Evolutionary conservation across 1,140 invertebrate genomes (phyloP).

Genomic region (Brachionus koreanus): DNA sequence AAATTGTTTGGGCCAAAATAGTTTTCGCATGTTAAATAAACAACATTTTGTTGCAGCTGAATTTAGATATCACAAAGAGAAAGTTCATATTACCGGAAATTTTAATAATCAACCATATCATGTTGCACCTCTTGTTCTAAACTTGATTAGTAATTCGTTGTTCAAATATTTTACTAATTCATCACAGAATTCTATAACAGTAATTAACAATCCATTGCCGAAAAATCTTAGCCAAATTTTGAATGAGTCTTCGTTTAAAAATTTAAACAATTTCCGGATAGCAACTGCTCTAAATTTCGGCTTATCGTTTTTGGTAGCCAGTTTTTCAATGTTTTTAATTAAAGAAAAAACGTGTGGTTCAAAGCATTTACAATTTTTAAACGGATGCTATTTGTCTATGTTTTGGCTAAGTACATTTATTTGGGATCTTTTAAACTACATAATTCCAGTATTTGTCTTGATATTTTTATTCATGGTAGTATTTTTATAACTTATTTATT

Average conservation of each 20-base stretch:
- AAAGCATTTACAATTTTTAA: slow-evolving; percentile 48
- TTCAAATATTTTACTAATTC: background rate
- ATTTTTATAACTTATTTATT: background rate
- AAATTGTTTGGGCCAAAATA: slow-evolving; percentile 16
- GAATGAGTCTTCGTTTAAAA: background rate
- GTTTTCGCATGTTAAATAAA: slow-evolving; percentile 1
- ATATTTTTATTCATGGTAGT: slow-evolving; percentile 45
- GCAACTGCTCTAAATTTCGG: background rate
- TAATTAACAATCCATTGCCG: slow-evolving; percentile 36
- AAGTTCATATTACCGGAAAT: background rate
- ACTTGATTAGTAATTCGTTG: slow-evolving; percentile 13
- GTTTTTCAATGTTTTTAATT: slow-evolving; percentile 31
- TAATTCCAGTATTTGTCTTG: slow-evolving; percentile 50
- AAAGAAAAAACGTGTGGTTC: slow-evolving; percentile 37
- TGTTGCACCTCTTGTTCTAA: background rate
- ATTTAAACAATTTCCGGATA: background rate
- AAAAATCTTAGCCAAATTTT: background rate
- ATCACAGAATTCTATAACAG: background rate
- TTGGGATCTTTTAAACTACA: slow-evolving; percentile 65
- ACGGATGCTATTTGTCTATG: slow-evolving; percentile 64
- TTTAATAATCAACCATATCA: slow-evolving; percentile 44
- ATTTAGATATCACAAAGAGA: background rate
- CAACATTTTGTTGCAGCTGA: slow-evolving; percentile 16
- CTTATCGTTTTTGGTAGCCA: slow-evolving; percentile 23
- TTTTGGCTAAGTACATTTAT: slow-evolving; percentile 70